These are phyloP conservation scores for Dinocampus coccinellae DNA, from an alignment of 2,888 invertebrate species.

Conservation along the genomic window DNA sequence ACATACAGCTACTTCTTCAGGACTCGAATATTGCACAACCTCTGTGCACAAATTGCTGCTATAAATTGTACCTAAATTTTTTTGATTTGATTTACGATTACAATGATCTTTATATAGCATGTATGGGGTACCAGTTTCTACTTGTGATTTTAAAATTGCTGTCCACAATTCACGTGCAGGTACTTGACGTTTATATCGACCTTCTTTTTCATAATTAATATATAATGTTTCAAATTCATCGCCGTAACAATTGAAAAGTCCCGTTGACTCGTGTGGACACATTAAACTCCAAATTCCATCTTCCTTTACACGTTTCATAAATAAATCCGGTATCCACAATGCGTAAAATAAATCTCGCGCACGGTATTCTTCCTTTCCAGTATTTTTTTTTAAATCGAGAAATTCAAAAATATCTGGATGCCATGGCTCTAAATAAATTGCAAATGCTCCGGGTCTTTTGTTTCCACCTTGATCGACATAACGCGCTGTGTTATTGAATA, in stretches of 20 bases:
- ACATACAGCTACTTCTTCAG: slow-evolving; percentile 75
- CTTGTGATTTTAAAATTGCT: slow-evolving; percentile 73
- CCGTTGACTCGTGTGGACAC: slow-evolving; percentile 74
- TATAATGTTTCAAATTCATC: slow-evolving; percentile 75
- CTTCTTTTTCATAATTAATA: slow-evolving; percentile 70
- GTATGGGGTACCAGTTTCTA: slow-evolving; percentile 77
- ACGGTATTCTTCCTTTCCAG: slow-evolving; percentile 73
- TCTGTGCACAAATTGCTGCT: slow-evolving; percentile 78
- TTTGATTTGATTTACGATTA: slow-evolving; percentile 76
- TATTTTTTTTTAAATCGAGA: slow-evolving; percentile 74
- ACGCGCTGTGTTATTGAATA: slow-evolving; percentile 74
- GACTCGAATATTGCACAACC: slow-evolving; percentile 74
- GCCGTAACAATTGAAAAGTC: slow-evolving; percentile 74
- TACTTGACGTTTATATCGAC: slow-evolving; percentile 54
- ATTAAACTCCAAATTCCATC: slow-evolving; percentile 74
- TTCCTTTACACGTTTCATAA: slow-evolving; percentile 73
- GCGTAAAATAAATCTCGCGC: slow-evolving; percentile 76
- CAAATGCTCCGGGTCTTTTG: slow-evolving; percentile 76
- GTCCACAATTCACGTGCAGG: slow-evolving; percentile 75
- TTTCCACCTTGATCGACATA: slow-evolving; percentile 77
- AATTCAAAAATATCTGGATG: slow-evolving; percentile 76
- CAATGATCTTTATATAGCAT: slow-evolving; percentile 75
- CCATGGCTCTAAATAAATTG: slow-evolving; percentile 78
- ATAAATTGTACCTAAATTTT: slow-evolving; percentile 77
- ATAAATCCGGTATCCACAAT: slow-evolving; percentile 76